Base-by-base conservation (phyloP, 1,140 invertebrate species). In the Battus philenor region DNA sequence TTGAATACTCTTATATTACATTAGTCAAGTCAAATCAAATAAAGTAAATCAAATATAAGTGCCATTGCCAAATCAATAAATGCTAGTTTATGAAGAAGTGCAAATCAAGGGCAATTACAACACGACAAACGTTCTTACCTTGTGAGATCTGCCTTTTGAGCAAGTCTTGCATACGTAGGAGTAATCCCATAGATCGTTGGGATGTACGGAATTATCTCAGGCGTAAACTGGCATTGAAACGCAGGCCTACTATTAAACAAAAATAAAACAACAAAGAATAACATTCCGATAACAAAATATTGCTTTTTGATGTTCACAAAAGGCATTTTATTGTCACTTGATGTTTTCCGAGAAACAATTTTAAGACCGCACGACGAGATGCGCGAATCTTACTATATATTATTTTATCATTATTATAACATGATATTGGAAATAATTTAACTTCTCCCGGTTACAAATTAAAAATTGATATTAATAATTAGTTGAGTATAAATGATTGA, bases 91-190 rank as follows among this genome's bases (percentile, higher is more conserved):
- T 41, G 36, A 44, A 50, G 20, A 46, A 55, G 46, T 48, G 56
- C 34, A 45, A 55, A 62, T 50, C 72, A 77, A 84, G 80, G 80
- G 67, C 70, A 74, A 47, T 34, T 51, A 36, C 6, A 67, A 67
- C 73, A 81, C 69, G 71, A 72, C 48, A 62, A 59, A 61, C 29
- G 53, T 39, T 51, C 52, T 72, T 85, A 92, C 91, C 92, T 91
- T 29, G 95, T 97, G 5, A 99, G 86, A 76, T 99, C 97, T 9
- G 97, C 97, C 85, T 98, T 98, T 87, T 99, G 98, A 31, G 95
- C 94, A 17, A 93, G 90, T 32, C 97, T 88, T 8, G 91, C 74
- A 80, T 98, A 95, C 0, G 97, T 99, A 13, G 97, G 97, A 3
- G 97, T 99, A 39, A 99, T 93, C 2, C 94, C 92, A 84, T 95